These are phyloP conservation scores for Mimas tiliae DNA, from an alignment of 2,888 invertebrate species.

Conservation along the genomic window DNA sequence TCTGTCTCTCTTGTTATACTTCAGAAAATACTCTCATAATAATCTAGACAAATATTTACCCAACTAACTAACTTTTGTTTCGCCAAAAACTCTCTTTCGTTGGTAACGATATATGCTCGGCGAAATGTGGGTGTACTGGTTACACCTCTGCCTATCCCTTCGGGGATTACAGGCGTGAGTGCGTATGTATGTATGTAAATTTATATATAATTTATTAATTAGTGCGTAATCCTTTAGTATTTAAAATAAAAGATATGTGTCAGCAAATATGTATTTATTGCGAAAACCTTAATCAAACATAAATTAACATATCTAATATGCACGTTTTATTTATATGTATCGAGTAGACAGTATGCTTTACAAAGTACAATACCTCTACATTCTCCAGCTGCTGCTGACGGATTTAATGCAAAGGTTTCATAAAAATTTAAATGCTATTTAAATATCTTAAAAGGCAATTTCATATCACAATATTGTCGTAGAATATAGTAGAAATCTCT, in stretches of 20 bases:
- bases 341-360: constrained; percentile 32
- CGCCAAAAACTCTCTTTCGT: no score
- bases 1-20: no score
- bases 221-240: no score
- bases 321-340: constrained; percentile 51
- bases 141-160: no score
- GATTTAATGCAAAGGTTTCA: constrained; percentile 30
- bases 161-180: no score
- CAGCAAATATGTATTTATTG: constrained; percentile 56
- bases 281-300: constrained; percentile 60
- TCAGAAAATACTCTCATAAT: no score
- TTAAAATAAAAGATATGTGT: constrained; percentile 32
- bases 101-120: no score
- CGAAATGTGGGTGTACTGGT: no score
- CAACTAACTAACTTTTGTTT: no score
- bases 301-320: constrained; percentile 63
- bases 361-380: constrained; percentile 23
- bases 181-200: no score
- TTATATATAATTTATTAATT: no score
- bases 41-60: no score
- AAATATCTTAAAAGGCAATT: constrained; percentile 62
- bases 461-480: constrained; percentile 68
- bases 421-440: constrained; percentile 35
- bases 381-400: constrained; percentile 12
- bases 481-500: constrained; percentile 35